Percentiles rank a stretch among this genome's conserved stretches.
Conservation (phyloP, 2,113 vertebrate genomes). For the Casuarius casuarius region DNA sequence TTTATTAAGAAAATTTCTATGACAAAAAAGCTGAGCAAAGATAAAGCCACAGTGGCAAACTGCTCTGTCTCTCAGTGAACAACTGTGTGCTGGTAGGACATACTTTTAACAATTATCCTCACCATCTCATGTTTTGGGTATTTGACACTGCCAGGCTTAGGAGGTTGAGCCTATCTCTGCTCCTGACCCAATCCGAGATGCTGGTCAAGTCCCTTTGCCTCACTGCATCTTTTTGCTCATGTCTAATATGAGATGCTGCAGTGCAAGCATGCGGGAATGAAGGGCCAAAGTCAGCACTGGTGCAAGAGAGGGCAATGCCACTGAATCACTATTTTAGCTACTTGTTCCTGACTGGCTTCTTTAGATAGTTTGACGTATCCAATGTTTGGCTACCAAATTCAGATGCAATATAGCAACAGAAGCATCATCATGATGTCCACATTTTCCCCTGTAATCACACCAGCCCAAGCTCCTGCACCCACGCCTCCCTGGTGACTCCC, state of each 20-base stretch:
- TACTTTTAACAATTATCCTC: background rate
- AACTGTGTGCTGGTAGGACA: rapidly evolving
- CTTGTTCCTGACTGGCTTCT: too few species aligned
- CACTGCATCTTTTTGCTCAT: background rate
- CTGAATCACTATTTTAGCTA: too few species aligned
- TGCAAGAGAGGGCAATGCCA: background rate
- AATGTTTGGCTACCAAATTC: too few species aligned
- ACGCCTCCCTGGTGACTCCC: background rate
- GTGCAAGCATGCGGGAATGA: background rate
- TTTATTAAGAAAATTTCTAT: rapidly evolving
- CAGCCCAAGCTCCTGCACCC: too few species aligned
- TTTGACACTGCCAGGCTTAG: background rate
- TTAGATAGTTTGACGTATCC: too few species aligned
- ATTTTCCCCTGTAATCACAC: too few species aligned
- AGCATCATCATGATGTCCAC: too few species aligned
- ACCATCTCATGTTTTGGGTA: background rate
- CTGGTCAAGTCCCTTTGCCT: background rate
- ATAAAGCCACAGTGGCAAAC: background rate
- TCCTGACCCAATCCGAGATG: background rate
- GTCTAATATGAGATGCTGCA: background rate
- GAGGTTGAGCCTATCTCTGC: background rate
- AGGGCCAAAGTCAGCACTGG: background rate
- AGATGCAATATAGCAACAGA: too few species aligned
- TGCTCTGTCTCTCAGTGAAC: background rate
- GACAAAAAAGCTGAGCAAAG: background rate